Conservation (phyloP, 2,888 invertebrate genomes). For the Beris chalybata region DNA sequence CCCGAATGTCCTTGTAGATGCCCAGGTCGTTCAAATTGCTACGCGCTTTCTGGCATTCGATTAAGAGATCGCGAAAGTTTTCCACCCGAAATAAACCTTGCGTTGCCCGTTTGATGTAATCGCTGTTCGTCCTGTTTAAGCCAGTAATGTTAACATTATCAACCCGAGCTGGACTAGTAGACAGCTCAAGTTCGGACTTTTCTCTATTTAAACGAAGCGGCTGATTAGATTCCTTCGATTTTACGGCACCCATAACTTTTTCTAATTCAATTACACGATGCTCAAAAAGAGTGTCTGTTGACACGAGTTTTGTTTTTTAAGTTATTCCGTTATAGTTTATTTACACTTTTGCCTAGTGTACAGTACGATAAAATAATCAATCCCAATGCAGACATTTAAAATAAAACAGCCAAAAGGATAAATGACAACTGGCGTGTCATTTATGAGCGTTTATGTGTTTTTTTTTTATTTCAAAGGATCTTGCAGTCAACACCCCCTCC, state of each 20-base stretch:
- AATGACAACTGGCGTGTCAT: too few species aligned
- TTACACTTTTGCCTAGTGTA: too few species aligned
- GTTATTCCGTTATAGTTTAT: too few species aligned
- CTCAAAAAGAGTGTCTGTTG: too few species aligned
- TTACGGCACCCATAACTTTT: slow-evolving; percentile 5
- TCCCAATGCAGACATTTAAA: too few species aligned
- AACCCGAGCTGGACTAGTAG: slow-evolving; percentile 67
- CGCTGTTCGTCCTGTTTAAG: slow-evolving; percentile 84
- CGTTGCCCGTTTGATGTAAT: slow-evolving; percentile 78
- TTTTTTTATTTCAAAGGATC: too few species aligned
- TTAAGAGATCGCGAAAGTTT: slow-evolving; percentile 83
- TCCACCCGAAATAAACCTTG: slow-evolving; percentile 79
- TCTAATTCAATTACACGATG: too few species aligned
- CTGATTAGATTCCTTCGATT: background rate
- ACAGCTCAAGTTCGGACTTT: slow-evolving; percentile 1
- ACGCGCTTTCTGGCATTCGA: slow-evolving; percentile 70
- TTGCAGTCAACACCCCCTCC: too few species aligned
- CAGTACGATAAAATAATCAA: too few species aligned
- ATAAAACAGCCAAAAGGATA: too few species aligned
- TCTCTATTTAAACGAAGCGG: background rate
- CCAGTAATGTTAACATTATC: slow-evolving; percentile 87
- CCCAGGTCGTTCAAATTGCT: slow-evolving; percentile 79
- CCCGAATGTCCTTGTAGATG: slow-evolving; percentile 83
- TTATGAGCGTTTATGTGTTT: too few species aligned
- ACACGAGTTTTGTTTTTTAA: too few species aligned